These are phyloP conservation scores for Nasonia oneida DNA, from an alignment of 2,888 invertebrate species.

Conservation along the genomic window DNA sequence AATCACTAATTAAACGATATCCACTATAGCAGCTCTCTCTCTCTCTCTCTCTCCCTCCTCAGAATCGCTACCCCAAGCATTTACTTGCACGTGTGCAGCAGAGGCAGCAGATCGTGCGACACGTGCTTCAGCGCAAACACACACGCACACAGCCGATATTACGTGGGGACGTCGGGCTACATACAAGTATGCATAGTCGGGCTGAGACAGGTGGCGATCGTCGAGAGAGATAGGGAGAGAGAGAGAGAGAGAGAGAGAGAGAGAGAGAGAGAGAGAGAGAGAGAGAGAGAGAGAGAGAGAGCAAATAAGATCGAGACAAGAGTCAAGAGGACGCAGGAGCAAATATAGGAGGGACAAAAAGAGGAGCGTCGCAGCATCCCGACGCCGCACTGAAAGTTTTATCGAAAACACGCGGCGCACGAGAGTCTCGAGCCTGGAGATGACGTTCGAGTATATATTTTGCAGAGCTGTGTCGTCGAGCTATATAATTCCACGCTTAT, in stretches of 20 bases:
- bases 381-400: conserved; percentile 12
- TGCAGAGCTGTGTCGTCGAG: no score
- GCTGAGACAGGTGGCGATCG: conserved; percentile 36
- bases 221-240: neutral
- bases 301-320: conserved; percentile 34
- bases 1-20: conserved; percentile 3
- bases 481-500: neutral
- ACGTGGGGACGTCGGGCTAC: conserved; percentile 25
- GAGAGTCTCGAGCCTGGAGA: neutral
- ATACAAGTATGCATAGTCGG: conserved; percentile 22
- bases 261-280: neutral
- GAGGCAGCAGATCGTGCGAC: conserved; percentile 29
- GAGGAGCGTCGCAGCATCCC: neutral
- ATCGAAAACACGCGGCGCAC: neutral
- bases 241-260: no score
- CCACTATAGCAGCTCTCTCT: neutral
- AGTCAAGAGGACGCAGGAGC: conserved; percentile 17
- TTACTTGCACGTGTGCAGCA: conserved; percentile 33
- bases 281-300: neutral
- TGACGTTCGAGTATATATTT: neutral
- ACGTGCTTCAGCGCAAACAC: conserved; percentile 18
- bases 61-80: conserved; percentile 48
- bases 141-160: conserved; percentile 28
- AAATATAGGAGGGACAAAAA: conserved; percentile 23
- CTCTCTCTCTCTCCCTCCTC: neutral